Evolutionary conservation across 2,113 vertebrate genomes (phyloP), one percentile per base, ranked within the genome.

Genomic region (Dermatemys mawii): DNA sequence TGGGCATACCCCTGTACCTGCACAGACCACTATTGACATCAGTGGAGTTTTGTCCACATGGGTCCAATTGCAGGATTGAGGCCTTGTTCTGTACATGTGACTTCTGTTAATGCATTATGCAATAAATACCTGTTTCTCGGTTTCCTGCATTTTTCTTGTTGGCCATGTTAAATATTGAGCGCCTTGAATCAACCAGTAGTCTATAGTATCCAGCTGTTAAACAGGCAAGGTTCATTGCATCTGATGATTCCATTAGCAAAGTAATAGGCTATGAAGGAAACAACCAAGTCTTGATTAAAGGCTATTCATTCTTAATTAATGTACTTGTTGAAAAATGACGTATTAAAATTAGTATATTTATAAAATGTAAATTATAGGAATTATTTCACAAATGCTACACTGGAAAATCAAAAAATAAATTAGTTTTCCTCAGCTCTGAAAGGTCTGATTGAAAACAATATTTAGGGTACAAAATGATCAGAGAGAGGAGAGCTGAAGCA

Each of bases 141-240:
- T 96, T 98, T 86, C 98, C 98, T 87, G 98, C 60, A 78, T 98
- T 99, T 93, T 98, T 99, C 97, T 98, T 99, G 98, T 99, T 99
- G 96, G 99, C 98, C 99, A 99, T 98, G 87, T 99, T 99, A 98
- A 99, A 99, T 98, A 99, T 99, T 3, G 99, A 99, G 81, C 99
- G 99, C 51, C 99, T 98, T 81, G 99, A 99, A 97, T 99, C 99
- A 92, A 99, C 99, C 88, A 99, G 98, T 78, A 99, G 97, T 95
- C 99, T 98, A 95, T 99, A 99, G 97, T 99, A 99, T 67, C 99
- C 99, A 92, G 99, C 99, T 63, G 99, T 99, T 95, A 99, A 97
- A 97, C 99, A 99, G 90, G 99, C 99, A 97, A 99, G 98, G 98
- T 99, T 99, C 99, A 99, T 99, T 88, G 99, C 99, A 86, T 99